These are phyloP conservation scores for Hyla sarda DNA, from an alignment of 2,113 vertebrate species.

Conservation along the genomic window DNA sequence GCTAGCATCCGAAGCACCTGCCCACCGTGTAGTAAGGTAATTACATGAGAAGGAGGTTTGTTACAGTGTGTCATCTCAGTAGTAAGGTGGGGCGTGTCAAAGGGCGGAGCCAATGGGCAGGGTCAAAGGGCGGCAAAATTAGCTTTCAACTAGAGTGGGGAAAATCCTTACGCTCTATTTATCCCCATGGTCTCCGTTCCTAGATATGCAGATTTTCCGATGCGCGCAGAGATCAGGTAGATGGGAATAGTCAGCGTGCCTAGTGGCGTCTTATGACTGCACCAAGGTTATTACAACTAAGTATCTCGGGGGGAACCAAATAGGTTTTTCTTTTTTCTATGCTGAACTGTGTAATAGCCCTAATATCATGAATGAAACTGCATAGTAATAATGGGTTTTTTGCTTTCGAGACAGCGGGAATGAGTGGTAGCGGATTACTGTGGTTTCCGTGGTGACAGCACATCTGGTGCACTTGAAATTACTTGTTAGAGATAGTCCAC, in stretches of 20 bases:
- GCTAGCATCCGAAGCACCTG: no score
- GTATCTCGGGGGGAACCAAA: slow-evolving; percentile 4
- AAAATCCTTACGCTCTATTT: no score
- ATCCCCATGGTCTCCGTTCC: slow-evolving; percentile 10
- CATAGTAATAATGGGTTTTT: slow-evolving; percentile 29
- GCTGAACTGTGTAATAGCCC: slow-evolving; percentile 3
- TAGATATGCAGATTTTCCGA: background rate
- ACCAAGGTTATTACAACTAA: slow-evolving; percentile 14
- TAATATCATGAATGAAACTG: slow-evolving; percentile 17
- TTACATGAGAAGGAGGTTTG: no score
- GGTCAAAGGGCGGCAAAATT: no score
- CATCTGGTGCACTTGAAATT: background rate
- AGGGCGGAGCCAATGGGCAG: no score
- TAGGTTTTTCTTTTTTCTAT: slow-evolving; percentile 13
- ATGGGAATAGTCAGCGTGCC: background rate
- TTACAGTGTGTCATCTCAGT: no score
- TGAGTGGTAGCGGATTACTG: background rate
- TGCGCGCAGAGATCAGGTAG: slow-evolving; percentile 5
- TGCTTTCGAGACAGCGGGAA: slow-evolving; percentile 12
- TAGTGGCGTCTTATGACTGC: slow-evolving; percentile 17
- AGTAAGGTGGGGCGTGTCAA: no score
- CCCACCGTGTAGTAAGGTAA: no score
- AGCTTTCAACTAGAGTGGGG: no score
- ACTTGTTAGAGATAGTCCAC: background rate
- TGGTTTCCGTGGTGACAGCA: slow-evolving; percentile 41